These are phyloP conservation scores for Drosophila ficusphila DNA, from an alignment of 1,140 invertebrate genomes.

Conservation along the genomic window DNA sequence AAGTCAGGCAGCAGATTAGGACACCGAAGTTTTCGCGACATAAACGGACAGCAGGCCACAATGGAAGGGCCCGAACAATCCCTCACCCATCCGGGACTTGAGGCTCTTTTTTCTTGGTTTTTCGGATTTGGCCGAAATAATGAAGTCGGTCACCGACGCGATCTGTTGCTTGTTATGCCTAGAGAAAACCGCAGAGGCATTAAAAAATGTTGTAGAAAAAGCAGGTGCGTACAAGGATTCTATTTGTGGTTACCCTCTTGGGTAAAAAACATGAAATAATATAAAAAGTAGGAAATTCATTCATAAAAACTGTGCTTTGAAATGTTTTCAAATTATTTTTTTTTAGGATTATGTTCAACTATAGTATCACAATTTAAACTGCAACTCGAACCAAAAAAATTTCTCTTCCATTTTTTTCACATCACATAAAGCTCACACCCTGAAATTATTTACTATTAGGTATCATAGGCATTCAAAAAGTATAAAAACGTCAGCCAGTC, in stretches of 20 bases:
- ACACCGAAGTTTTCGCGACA: constrained; percentile 83
- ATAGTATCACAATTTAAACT: too few species aligned
- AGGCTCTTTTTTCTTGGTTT: constrained; percentile 33
- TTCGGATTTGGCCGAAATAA: constrained; percentile 57
- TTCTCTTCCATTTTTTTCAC: not conserved
- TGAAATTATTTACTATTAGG: not conserved
- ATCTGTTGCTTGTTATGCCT: constrained; percentile 61
- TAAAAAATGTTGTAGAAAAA: constrained; percentile 5
- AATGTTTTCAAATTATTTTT: too few species aligned
- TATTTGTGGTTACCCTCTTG: not conserved
- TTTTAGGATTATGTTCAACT: not conserved
- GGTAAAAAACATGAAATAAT: too few species aligned
- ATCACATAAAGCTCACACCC: not conserved
- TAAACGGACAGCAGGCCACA: constrained; percentile 68
- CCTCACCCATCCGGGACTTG: constrained; percentile 30
- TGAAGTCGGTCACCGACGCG: constrained; percentile 63
- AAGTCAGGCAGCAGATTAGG: constrained; percentile 81
- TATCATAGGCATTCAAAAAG: constrained; percentile 30
- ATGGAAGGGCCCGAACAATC: constrained; percentile 26
- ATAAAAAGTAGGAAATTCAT: not conserved
- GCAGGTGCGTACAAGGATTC: not conserved
- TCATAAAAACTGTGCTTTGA: too few species aligned
- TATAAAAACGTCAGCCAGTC: constrained; percentile 32
- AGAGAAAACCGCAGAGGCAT: constrained; percentile 18
- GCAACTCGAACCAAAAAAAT: not conserved